Conservation (phyloP, 2,113 vertebrate species). For the Mesembrinibis cayennensis region DNA sequence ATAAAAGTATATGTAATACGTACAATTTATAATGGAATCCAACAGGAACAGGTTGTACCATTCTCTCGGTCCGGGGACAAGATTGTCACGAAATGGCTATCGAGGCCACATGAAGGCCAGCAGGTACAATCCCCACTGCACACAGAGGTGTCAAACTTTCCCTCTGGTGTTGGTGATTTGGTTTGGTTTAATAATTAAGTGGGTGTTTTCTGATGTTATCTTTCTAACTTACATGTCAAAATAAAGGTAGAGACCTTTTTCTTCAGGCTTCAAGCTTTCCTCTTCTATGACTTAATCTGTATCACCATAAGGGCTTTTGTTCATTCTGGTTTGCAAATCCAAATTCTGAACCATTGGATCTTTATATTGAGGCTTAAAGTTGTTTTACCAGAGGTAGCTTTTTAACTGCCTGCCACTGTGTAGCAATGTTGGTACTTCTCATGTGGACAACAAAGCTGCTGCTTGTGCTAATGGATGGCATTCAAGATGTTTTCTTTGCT, state of each 20-base stretch:
- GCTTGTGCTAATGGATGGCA: not conserved
- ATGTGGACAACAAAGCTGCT: not conserved
- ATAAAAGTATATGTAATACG: constrained; percentile 73
- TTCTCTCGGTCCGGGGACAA: constrained; percentile 96
- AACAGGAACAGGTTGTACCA: constrained; percentile 99
- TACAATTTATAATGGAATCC: constrained; percentile 90
- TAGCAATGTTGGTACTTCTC: not conserved
- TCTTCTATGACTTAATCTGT: not conserved
- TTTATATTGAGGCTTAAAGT: not conserved
- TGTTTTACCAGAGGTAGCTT: constrained; percentile 2
- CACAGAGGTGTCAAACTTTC: constrained; percentile 65
- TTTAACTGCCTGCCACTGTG: not conserved
- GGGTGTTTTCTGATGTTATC: constrained; percentile 68
- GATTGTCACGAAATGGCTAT: constrained; percentile 96
- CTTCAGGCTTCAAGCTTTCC: constrained; percentile 26
- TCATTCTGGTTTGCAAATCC: constrained; percentile 44
- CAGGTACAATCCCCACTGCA: constrained; percentile 87
- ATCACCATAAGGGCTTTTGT: not conserved
- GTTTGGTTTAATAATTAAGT: constrained; percentile 66
- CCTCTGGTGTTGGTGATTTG: constrained; percentile 77
- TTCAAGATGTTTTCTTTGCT: constrained; percentile 45
- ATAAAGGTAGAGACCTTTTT: constrained; percentile 46
- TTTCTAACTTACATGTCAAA: constrained; percentile 63
- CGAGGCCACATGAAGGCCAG: constrained; percentile 95
- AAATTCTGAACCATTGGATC: constrained; percentile 30